phyloP scores from a whole-genome alignment of 2,888 invertebrate species.

The Erynnis tages region DNA sequence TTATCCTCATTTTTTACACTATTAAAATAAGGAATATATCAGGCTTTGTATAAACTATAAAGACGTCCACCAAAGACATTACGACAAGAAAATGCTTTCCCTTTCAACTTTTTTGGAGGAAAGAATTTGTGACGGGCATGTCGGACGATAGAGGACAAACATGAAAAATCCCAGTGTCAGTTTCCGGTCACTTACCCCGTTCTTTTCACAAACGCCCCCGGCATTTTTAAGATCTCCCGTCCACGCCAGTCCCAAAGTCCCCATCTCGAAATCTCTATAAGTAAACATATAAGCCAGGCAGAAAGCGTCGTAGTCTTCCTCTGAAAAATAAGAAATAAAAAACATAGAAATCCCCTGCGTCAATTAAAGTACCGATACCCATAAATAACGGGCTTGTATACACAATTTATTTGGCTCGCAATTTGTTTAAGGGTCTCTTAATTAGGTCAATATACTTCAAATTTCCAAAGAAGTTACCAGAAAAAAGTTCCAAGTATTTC shows the following conservation, averaged over 20 bases:
- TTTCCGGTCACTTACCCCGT: slow-evolving; percentile 85
- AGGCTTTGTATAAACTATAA: too few relatives aligned
- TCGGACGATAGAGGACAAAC: background rate
- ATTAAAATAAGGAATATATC: too few relatives aligned
- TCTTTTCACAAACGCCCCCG: slow-evolving; percentile 98
- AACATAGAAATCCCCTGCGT: background rate
- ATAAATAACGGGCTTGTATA: background rate
- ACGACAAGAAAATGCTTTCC: too few relatives aligned
- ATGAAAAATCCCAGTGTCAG: background rate
- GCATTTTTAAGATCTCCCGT: slow-evolving; percentile 97
- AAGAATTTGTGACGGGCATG: background rate
- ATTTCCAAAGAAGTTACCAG: slow-evolving; percentile 80
- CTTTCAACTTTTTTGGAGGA: too few relatives aligned
- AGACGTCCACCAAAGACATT: too few relatives aligned
- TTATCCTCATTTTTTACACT: too few relatives aligned
- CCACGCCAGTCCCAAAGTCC: slow-evolving; percentile 98
- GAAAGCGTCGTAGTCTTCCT: slow-evolving; percentile 98
- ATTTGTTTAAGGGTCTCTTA: slow-evolving; percentile 5
- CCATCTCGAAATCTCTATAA: slow-evolving; percentile 97
- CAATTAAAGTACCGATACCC: background rate
- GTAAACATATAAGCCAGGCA: slow-evolving; percentile 99
- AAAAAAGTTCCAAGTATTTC: slow-evolving; percentile 98
- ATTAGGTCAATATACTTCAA: slow-evolving; percentile 10
- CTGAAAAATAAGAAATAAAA: slow-evolving; percentile 74
- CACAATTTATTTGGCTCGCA: slow-evolving; percentile 2